Evolutionary conservation across 2,113 vertebrate species (phyloP).

Genomic region (Hypocryptadius cinnamomeus): DNA sequence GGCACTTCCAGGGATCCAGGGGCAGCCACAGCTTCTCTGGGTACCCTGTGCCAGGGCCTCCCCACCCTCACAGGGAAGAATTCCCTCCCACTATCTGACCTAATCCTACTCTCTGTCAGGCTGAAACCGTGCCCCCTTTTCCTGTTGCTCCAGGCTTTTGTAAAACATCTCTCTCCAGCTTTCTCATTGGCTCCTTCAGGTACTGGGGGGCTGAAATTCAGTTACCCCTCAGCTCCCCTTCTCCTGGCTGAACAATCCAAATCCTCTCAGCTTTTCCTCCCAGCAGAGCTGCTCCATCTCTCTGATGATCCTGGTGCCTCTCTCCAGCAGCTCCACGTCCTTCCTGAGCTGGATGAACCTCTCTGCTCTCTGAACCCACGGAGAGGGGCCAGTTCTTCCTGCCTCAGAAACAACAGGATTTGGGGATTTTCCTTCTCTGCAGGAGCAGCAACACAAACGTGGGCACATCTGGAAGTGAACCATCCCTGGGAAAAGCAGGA

Average conservation of each 20-base stretch:
- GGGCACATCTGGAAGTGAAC: not conserved
- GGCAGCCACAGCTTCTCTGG: not conserved
- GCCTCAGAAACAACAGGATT: accelerated
- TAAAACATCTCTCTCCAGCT: not conserved
- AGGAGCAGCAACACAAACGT: accelerated
- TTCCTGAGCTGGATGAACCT: not conserved
- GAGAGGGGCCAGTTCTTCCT: not conserved
- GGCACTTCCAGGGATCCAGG: not conserved
- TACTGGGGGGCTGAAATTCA: not conserved
- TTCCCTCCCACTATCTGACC: not conserved
- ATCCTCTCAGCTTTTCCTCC: not conserved
- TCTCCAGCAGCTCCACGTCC: not conserved
- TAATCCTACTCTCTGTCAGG: not conserved
- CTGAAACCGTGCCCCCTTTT: not conserved
- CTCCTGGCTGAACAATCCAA: not conserved
- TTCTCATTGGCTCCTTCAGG: not conserved
- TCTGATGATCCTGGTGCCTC: not conserved
- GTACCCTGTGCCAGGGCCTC: not conserved
- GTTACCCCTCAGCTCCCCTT: not conserved
- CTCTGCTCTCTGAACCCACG: accelerated
- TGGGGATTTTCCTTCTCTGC: not conserved
- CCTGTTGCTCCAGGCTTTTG: not conserved
- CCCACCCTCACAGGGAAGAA: accelerated
- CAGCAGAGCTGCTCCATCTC: not conserved
- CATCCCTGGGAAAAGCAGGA: not conserved